phyloP scores from a whole-genome alignment of 2,113 vertebrate species.

The Apteryx mantelli region DNA sequence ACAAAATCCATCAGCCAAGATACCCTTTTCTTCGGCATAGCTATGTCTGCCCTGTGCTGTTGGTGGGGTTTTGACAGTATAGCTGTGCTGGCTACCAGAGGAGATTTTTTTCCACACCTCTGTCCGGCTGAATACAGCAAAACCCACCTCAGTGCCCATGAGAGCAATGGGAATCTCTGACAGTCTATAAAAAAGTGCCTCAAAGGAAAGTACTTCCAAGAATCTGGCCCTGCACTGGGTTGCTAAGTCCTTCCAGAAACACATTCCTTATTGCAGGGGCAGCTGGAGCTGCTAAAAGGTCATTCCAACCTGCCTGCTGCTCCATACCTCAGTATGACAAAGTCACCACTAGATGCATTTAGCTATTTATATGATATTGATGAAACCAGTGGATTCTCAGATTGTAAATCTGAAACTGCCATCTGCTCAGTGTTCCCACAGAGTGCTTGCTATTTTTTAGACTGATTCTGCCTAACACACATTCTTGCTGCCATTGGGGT shows the following conservation, averaged over 20 bases:
- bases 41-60: neutral
- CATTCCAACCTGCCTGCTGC: neutral
- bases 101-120: neutral
- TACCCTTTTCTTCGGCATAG: neutral
- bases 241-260: neutral
- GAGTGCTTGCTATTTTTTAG: neutral
- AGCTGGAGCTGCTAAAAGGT: neutral
- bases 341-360: neutral
- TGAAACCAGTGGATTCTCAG: neutral
- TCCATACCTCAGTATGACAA: neutral
- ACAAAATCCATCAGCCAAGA: neutral
- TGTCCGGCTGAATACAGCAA: neutral
- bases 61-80: neutral
- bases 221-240: neutral
- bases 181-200: neutral
- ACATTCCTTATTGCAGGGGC: neutral
- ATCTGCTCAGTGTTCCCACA: neutral
- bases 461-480: neutral
- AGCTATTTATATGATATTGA: neutral
- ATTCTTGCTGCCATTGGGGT: neutral
- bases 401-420: neutral
- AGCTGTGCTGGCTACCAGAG: neutral
- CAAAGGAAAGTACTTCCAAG: neutral
- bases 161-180: neutral
- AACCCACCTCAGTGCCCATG: neutral